These are phyloP conservation scores for Tinea trinotella DNA, from an alignment of 2,888 invertebrate species.

Conservation along the genomic window DNA sequence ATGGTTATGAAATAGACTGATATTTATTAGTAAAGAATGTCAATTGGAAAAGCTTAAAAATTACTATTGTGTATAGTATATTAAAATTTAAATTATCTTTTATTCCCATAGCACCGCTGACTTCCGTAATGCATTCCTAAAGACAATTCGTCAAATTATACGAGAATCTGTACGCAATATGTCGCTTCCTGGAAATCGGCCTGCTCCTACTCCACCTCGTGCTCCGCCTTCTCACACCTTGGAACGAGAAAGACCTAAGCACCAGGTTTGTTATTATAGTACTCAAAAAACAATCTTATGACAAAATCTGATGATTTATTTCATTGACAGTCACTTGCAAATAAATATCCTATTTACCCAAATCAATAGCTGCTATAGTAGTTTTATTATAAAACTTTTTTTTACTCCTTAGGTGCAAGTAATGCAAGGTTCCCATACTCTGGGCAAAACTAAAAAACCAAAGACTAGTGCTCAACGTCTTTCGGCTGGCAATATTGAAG, in stretches of 20 bases:
- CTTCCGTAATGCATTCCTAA: conserved; percentile 96
- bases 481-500: conserved; percentile 88
- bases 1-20: too few relatives aligned
- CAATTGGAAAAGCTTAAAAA: not conserved
- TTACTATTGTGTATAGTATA: not conserved
- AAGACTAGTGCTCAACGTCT: conserved; percentile 85
- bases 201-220: conserved; percentile 66
- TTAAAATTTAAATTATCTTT: not conserved
- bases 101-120: conserved; percentile 83
- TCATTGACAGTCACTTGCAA: not conserved
- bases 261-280: conserved; percentile 58
- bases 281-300: not conserved
- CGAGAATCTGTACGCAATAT: conserved; percentile 97
- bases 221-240: conserved; percentile 69
- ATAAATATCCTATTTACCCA: not conserved
- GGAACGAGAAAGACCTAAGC: conserved; percentile 72
- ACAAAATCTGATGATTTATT: not conserved
- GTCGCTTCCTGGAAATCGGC: conserved; percentile 89
- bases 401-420: conserved; percentile 66
- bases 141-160: conserved; percentile 97
- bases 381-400: too few relatives aligned
- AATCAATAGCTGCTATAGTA: not conserved
- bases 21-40: too few relatives aligned
- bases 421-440: conserved; percentile 84
- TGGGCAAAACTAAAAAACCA: conserved; percentile 85